Evolutionary conservation across 2,888 invertebrate genomes (phyloP).

Genomic region (Melieria crassipennis): DNA sequence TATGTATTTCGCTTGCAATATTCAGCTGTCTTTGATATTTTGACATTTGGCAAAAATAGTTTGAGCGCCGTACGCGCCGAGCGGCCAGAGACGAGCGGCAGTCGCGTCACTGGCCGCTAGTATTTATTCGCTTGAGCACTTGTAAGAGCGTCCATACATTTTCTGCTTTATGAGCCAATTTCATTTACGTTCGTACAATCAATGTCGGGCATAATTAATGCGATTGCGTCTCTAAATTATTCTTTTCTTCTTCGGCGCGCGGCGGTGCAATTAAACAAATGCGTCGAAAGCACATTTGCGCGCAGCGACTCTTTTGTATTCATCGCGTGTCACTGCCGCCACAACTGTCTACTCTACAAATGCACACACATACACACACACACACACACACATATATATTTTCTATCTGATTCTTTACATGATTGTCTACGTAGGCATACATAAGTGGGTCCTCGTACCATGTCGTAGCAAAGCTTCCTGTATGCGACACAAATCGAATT

Average conservation of each 20-base stretch:
- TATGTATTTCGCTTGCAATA: neutral
- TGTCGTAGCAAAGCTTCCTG: too few relatives aligned
- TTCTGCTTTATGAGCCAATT: constrained; percentile 15
- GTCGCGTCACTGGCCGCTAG: neutral
- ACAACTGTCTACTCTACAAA: neutral
- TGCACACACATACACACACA: neutral
- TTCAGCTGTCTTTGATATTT: constrained; percentile 1
- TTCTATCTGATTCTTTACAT: neutral
- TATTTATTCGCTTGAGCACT: neutral
- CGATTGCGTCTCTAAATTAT: constrained; percentile 22
- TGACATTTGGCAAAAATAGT: constrained; percentile 17
- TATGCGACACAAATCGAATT: constrained; percentile 14
- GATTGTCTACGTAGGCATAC: too few relatives aligned
- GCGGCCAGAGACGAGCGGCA: neutral
- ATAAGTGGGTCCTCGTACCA: too few relatives aligned
- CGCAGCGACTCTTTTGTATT: neutral
- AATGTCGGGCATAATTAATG: constrained; percentile 36
- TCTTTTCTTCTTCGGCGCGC: neutral
- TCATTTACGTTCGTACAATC: constrained; percentile 32
- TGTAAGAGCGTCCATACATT: neutral
- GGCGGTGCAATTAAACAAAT: constrained; percentile 7
- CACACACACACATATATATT: neutral
- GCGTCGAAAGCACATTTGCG: constrained; percentile 15
- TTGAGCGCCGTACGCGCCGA: neutral
- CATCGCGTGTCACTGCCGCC: neutral